Evolutionary conservation across 2,113 vertebrate species (phyloP), one percentile per base, ranked within the genome.

Genomic region (Alethe diademata): DNA sequence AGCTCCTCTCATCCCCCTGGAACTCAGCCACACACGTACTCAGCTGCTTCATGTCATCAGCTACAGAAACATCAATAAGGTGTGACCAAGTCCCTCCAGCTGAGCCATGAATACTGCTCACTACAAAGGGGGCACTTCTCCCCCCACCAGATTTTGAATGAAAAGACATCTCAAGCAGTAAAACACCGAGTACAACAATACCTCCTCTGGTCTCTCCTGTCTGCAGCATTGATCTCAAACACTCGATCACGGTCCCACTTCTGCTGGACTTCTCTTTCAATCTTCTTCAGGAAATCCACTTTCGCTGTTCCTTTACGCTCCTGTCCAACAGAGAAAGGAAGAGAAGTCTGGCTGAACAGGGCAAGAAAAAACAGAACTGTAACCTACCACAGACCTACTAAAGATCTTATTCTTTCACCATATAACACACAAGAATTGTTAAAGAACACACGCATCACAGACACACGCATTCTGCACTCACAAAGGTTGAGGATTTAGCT

Each of bases 241-340:
- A 97, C 78, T 66, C 96, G 98, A 60, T 99, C 98, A 51, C 84
- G 90, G 14, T 99, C 98, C 99, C 99, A 99, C 98, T 99, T 99
- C 74, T 98, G 97, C 93, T 99, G 99, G 74, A 99, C 97, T 74
- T 99, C 99, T 24, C 93, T 96, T 92, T 99, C 99, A 71, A 99
- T 99, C 95, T 98, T 99, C 97, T 98, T 99, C 94, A 99, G 93
- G 83, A 98, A 99, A 97, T 99, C 99, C 6, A 99, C 98, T 94
- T 99, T 99, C 0, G 99, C 98, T 16, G 99, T 99, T 94, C 99
- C 99, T 90, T 99, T 99, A 60, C 99, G 98, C 86, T 99, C 99
- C 99, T 99, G 76, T 12, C 33, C 10, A 45, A 69, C 4, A 25
- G 56, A 54, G 69, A 19, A 54, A 35, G 56, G 3, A 83, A 43